phyloP scores from a whole-genome alignment of 2,888 invertebrate genomes.

The Thera britannica region DNA sequence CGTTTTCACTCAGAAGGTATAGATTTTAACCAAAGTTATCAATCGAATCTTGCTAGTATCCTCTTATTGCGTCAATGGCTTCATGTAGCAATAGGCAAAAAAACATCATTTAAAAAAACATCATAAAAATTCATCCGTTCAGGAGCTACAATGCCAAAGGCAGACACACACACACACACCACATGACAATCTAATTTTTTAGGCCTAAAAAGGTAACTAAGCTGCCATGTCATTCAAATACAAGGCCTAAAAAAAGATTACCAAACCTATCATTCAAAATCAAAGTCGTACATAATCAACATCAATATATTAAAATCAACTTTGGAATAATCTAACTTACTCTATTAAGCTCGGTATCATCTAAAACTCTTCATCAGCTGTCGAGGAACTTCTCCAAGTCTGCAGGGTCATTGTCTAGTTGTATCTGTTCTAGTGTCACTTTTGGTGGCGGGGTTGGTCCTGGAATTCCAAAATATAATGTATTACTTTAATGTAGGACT shows the following conservation, averaged over 20 bases:
- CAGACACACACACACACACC: too few relatives aligned
- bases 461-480: constrained; percentile 47
- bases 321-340: constrained; percentile 51
- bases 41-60: too few relatives aligned
- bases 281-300: constrained; percentile 47
- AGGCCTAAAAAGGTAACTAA: too few relatives aligned
- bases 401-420: constrained; percentile 66
- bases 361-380: constrained; percentile 56
- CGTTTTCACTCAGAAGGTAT: too few relatives aligned
- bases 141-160: too few relatives aligned
- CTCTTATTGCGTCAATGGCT: too few relatives aligned
- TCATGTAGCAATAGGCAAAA: too few relatives aligned
- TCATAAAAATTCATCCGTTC: too few relatives aligned
- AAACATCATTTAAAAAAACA: too few relatives aligned
- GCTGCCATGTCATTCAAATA: background rate
- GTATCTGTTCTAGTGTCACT: constrained; percentile 72
- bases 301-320: constrained; percentile 59
- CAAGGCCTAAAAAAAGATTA: background rate
- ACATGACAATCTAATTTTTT: too few relatives aligned
- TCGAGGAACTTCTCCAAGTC: constrained; percentile 76
- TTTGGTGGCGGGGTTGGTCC: constrained; percentile 56
- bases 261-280: background rate
- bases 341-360: constrained; percentile 35
- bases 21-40: too few relatives aligned
- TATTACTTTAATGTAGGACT: too few relatives aligned